Evolutionary conservation across 2,888 invertebrate genomes (phyloP).

Genomic region (Chrysomela aeneicollis): DNA sequence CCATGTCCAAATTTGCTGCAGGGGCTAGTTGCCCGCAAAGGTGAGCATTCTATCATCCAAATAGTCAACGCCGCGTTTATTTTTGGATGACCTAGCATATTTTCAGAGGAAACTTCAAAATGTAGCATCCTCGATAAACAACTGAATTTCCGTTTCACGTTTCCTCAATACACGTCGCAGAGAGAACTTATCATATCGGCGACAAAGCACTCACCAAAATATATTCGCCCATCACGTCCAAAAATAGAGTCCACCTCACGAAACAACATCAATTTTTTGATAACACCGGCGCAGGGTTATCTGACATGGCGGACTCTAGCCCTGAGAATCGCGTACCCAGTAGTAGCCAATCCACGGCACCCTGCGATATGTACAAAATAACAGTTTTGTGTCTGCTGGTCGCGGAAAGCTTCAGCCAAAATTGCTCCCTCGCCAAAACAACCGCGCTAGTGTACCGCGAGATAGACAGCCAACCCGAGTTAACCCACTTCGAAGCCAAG

Average conservation of each 20-base stretch:
- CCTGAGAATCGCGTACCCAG: conserved; percentile 5
- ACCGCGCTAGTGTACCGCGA: conserved; percentile 19
- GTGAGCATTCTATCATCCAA: too few species aligned
- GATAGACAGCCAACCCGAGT: conserved; percentile 40
- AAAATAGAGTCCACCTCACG: conserved; percentile 5
- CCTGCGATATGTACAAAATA: conserved; percentile 20
- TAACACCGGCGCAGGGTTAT: conserved; percentile 13
- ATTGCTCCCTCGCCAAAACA: conserved; percentile 7
- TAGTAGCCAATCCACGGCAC: conserved; percentile 16
- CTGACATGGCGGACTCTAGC: conserved; percentile 6
- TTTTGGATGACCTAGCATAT: too few species aligned
- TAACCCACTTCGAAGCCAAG: conserved; percentile 28
- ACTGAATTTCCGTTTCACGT: neutral
- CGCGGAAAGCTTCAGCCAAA: conserved; percentile 14
- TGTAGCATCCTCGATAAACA: too few species aligned
- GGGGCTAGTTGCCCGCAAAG: conserved; percentile 13
- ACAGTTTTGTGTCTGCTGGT: conserved; percentile 19
- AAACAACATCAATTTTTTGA: conserved; percentile 8
- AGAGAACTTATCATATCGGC: neutral
- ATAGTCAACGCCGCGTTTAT: too few species aligned
- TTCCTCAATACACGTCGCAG: neutral
- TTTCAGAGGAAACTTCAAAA: too few species aligned
- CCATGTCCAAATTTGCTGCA: neutral
- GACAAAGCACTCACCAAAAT: neutral
- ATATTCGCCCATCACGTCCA: neutral